phyloP scores from a whole-genome alignment of 2,797 vertebrate species.

The Urocyon cinereoargenteus region DNA sequence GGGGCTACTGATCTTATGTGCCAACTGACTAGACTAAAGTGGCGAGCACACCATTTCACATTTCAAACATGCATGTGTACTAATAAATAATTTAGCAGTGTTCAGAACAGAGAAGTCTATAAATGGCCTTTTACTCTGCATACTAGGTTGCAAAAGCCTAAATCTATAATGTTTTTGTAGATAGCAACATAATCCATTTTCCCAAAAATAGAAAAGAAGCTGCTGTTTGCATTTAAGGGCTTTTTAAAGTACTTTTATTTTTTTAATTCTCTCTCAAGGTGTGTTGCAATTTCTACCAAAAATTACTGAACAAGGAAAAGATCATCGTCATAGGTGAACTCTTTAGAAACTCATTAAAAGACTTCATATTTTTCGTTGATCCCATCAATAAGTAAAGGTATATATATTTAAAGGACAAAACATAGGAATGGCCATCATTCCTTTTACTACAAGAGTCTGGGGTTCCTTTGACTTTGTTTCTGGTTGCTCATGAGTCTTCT shows the following conservation, averaged over 20 bases:
- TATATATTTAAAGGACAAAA: conserved; percentile 1
- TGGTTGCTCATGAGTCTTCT: neutral
- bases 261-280: neutral
- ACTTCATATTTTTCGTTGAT: neutral
- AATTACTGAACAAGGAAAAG: neutral
- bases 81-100: neutral
- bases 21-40: neutral
- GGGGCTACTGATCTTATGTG: neutral
- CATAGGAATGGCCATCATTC: neutral
- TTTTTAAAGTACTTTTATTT: neutral
- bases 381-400: neutral
- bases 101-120: neutral
- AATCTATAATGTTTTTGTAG: neutral
- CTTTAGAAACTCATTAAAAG: neutral
- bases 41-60: neutral
- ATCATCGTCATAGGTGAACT: neutral
- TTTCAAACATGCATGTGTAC: neutral
- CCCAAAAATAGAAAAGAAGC: neutral
- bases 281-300: neutral
- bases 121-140: neutral
- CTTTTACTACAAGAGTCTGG: neutral
- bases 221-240: neutral
- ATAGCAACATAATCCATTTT: neutral
- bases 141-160: neutral
- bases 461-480: neutral